Percentiles rank a stretch among this genome's conserved stretches.
Conservation (phyloP, 2,888 invertebrate genomes). For the Carpatolechia fugitivella region DNA sequence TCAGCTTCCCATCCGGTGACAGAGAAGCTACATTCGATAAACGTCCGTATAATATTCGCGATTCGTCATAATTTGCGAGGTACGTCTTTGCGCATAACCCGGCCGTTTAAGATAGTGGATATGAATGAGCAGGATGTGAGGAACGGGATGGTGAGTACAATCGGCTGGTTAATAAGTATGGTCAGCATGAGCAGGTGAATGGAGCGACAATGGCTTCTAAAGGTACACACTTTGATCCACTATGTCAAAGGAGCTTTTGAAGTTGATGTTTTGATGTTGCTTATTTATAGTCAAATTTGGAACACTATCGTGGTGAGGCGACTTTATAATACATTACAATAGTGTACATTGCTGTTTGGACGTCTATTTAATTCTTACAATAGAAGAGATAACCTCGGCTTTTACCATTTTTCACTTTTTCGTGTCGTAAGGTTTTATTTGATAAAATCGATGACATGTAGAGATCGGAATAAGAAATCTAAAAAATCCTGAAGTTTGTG, state of each 20-base stretch:
- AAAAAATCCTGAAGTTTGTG: too few species aligned
- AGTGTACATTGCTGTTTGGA: too few species aligned
- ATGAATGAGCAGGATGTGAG: slow-evolving; percentile 37
- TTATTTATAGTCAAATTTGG: too few species aligned
- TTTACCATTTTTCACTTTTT: too few species aligned
- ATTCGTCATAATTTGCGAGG: not conserved
- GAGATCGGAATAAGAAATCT: too few species aligned
- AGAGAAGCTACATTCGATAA: not conserved
- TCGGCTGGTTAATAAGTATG: slow-evolving; percentile 53
- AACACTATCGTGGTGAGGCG: too few species aligned
- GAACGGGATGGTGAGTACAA: slow-evolving; percentile 35
- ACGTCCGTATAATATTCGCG: not conserved
- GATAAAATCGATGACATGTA: too few species aligned
- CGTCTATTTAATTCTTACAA: too few species aligned
- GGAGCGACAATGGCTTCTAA: slow-evolving; percentile 51
- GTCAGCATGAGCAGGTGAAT: slow-evolving; percentile 55
- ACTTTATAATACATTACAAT: too few species aligned
- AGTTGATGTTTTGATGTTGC: not conserved
- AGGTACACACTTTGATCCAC: slow-evolving; percentile 46
- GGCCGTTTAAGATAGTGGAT: slow-evolving; percentile 29
- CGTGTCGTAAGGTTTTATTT: too few species aligned
- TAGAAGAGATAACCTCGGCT: too few species aligned
- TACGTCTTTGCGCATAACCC: slow-evolving; percentile 23
- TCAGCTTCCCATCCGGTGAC: slow-evolving; percentile 72
- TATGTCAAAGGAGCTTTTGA: not conserved